These are phyloP conservation scores for Pseudomyrmex pallidus DNA, from an alignment of 1,140 invertebrate species.

Conservation along the genomic window DNA sequence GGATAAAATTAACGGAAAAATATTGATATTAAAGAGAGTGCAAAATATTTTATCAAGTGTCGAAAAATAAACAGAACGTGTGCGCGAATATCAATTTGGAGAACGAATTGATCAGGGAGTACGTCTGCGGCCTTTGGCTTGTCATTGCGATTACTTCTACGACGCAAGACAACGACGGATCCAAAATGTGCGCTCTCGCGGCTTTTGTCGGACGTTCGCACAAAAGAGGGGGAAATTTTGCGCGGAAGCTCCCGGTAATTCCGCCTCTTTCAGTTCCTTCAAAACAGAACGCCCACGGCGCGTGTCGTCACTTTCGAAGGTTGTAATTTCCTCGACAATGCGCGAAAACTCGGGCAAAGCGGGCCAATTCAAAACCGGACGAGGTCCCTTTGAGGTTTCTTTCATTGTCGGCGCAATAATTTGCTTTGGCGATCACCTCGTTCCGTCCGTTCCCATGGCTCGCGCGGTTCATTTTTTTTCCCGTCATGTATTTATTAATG, in stretches of 20 bases:
- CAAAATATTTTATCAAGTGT: too few relatives aligned
- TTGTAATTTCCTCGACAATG: constrained; percentile 48
- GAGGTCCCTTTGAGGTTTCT: constrained; percentile 48
- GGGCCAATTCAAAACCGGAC: constrained; percentile 54
- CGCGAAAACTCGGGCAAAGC: constrained; percentile 46
- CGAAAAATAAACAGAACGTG: too few relatives aligned
- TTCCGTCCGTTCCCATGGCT: constrained; percentile 33
- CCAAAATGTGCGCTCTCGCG: too few relatives aligned
- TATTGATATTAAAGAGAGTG: too few relatives aligned
- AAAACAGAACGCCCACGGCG: constrained; percentile 61
- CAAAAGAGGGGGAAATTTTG: constrained; percentile 36
- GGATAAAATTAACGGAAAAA: too few relatives aligned
- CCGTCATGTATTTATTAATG: constrained; percentile 2
- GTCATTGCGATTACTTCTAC: too few relatives aligned
- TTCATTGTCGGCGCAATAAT: constrained; percentile 43
- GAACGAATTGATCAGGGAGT: too few relatives aligned
- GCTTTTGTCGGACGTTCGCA: constrained; percentile 40
- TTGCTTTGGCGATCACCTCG: constrained; percentile 17
- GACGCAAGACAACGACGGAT: too few relatives aligned
- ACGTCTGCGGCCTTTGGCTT: too few relatives aligned
- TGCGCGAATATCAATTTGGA: too few relatives aligned
- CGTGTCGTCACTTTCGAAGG: constrained; percentile 49
- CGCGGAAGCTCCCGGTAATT: constrained; percentile 44
- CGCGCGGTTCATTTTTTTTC: background rate
- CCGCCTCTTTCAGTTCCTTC: constrained; percentile 47